A percentile compares a stretch with the other conserved stretches of the same genome.
These are phyloP conservation scores for Scaeva pyrastri DNA, from an alignment of 2,888 invertebrate species.

Conservation along the genomic window DNA sequence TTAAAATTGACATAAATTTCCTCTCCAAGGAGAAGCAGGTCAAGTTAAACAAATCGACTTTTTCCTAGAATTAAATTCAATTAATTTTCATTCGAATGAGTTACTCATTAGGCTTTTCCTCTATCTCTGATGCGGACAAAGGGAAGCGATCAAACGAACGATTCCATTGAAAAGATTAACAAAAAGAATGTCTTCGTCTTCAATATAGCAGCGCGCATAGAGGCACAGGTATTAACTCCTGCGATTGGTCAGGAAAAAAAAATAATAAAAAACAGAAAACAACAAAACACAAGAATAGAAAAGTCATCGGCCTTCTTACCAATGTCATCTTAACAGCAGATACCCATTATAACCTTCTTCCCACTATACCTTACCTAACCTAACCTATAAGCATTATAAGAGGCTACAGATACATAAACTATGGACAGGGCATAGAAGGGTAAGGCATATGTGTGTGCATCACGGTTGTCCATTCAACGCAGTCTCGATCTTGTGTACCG, in stretches of 20 bases:
- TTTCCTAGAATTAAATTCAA: background rate
- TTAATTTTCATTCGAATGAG: conserved; percentile 9
- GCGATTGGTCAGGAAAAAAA: conserved; percentile 37
- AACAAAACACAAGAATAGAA: conserved; percentile 34
- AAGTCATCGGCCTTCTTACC: conserved; percentile 73
- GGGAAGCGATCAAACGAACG: conserved; percentile 35
- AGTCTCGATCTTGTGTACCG: conserved; percentile 25
- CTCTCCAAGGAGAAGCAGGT: background rate
- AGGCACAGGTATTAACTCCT: background rate
- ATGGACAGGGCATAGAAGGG: too few species aligned
- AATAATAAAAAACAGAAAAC: conserved; percentile 29
- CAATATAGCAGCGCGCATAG: background rate
- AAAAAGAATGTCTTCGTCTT: background rate
- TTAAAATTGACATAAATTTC: background rate
- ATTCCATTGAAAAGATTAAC: conserved; percentile 38
- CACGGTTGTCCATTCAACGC: conserved; percentile 55
- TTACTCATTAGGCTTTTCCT: conserved; percentile 28
- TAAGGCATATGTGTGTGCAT: background rate
- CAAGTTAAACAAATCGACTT: background rate
- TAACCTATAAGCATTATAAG: background rate
- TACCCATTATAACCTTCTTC: conserved; percentile 69
- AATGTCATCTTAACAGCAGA: conserved; percentile 73
- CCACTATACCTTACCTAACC: too few species aligned
- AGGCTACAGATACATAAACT: conserved; percentile 28
- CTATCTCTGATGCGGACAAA: background rate